These are phyloP conservation scores for Austrofundulus limnaeus DNA, from an alignment of 2,113 vertebrate species.

Conservation along the genomic window DNA sequence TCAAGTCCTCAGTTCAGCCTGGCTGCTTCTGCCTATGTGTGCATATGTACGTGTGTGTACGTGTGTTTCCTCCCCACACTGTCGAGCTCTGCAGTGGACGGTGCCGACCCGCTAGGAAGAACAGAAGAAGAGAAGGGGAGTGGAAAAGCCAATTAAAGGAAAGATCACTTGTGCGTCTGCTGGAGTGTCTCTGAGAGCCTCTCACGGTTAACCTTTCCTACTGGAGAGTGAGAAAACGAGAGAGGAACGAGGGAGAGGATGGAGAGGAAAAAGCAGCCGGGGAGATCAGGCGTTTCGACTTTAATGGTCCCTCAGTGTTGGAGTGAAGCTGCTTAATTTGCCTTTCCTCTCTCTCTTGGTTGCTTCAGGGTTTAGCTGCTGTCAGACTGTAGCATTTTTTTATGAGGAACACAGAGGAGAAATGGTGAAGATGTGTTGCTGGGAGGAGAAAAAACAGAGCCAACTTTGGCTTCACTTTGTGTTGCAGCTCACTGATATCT, in stretches of 20 bases:
- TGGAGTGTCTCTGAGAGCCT: slow-evolving; percentile 77
- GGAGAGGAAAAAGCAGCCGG: slow-evolving; percentile 64
- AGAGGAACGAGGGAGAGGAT: slow-evolving; percentile 69
- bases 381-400: slow-evolving; percentile 49
- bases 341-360: slow-evolving; percentile 59
- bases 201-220: slow-evolving; percentile 78
- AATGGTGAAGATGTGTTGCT: slow-evolving; percentile 25
- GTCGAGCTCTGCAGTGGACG: slow-evolving; percentile 65
- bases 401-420: slow-evolving; percentile 36
- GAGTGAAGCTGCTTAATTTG: slow-evolving; percentile 76
- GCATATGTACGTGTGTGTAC: slow-evolving; percentile 11
- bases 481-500: slow-evolving; percentile 18
- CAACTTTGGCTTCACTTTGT: slow-evolving; percentile 9
- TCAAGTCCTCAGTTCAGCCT: slow-evolving; percentile 65
- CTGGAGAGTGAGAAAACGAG: slow-evolving; percentile 71
- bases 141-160: slow-evolving; percentile 82
- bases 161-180: slow-evolving; percentile 80
- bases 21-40: slow-evolving; percentile 42
- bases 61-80: too few relatives aligned
- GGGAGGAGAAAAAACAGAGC: slow-evolving; percentile 6
- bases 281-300: slow-evolving; percentile 75
- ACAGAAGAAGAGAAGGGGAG: slow-evolving; percentile 63
- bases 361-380: slow-evolving; percentile 65
- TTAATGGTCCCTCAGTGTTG: slow-evolving; percentile 73
- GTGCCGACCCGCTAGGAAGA: slow-evolving; percentile 71